Evolutionary conservation across 2,888 invertebrate species (phyloP), one percentile per base, ranked within the genome.

Genomic region (Phengaris arion): DNA sequence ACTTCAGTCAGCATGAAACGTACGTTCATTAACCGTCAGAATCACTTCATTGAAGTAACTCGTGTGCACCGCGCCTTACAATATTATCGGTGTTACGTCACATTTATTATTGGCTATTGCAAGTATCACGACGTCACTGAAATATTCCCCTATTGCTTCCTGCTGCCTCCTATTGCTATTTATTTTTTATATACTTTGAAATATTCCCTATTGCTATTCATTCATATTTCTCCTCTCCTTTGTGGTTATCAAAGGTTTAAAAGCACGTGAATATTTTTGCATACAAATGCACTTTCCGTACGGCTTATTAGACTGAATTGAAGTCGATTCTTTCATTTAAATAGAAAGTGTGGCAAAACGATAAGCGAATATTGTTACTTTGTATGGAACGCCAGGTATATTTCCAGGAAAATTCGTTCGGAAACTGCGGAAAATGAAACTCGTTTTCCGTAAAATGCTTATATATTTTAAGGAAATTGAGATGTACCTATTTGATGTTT

Each of bases 21-120:
- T 4, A 12, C 12, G 52, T 9, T 52, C 52, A 52, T 52, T 12
- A 52, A 52, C 8, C 8, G 52, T 52, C 9, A 52, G 48, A 48
- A 48, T 48, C 6, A 48, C 8, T 48, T 48, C 48, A 6, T 6
- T 1, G 48, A 48, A 48, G 10, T 35, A 35, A 35, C 48, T 35
- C 12, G 74, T 75, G 54, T 69, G 55, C 55, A 69, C 69, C 0
- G n/a, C 22, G 22, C 75, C 69, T 75, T 12, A 57, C 52, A 68
- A 74, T 52, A 51, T 15, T 57, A 74, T 7, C 22, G 68, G 35
- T 69, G 68, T 74, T 10, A 69, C 75, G 75, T 69, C 75, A 73
- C 72, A 75, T 75, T 74, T 76, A 74, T 73, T 77, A 77, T 68
- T 74, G 69, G 46, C 46, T 73, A 76, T 76, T 74, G 77, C 76